Base-by-base conservation (phyloP, 2,113 vertebrate species). In the Tragulus kanchil region DNA sequence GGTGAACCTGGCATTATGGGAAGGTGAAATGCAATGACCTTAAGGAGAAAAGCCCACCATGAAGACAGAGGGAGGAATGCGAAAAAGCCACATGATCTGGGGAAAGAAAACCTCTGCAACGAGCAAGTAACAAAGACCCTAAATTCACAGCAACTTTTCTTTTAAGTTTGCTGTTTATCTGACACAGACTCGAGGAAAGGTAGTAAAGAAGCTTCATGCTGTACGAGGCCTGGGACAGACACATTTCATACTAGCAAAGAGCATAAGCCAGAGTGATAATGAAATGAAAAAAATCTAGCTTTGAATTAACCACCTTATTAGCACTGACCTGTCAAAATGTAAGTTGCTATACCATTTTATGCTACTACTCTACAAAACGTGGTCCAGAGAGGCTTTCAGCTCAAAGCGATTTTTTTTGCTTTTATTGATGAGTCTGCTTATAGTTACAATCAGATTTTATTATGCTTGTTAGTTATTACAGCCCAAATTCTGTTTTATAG, bases 361-460 rank as follows among this genome's bases (percentile, higher is more conserved):
- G 14, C 13, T 50, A 56, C 61, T 58, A 67, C 10, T 88, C 6
- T 56, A 75, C 9, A 89, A 93, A 90, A 42, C 36, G 75, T 71
- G 23, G 28, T n/a, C 45, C 26, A 69, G 36, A 69, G 21, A 62
- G 1, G 0, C 50, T 91, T 90, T 26, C 59, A 91, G 25, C 15
- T 52, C 45, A 16, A 65, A 62, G n/a, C 2, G 52, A 36, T 28
- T 58, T 89, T 84, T 92, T 89, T 25, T 58, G 28, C 3, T 84
- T 54, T 92, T 86, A 36, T 85, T 10, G 65, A 84, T 73, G 26
- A n/a, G 50, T 75, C 42, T 88, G 19, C 23, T 90, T 58, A 88
- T 13, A 75, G 86, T 83, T 85, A 58, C 31, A 56, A 54, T 82
- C 36, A 91, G 87, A 90, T 71, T 86, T 77, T 86, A 89, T 64